These are phyloP conservation scores for Drosophila equinoxialis DNA, from an alignment of 1,140 invertebrate genomes.

Conservation along the genomic window DNA sequence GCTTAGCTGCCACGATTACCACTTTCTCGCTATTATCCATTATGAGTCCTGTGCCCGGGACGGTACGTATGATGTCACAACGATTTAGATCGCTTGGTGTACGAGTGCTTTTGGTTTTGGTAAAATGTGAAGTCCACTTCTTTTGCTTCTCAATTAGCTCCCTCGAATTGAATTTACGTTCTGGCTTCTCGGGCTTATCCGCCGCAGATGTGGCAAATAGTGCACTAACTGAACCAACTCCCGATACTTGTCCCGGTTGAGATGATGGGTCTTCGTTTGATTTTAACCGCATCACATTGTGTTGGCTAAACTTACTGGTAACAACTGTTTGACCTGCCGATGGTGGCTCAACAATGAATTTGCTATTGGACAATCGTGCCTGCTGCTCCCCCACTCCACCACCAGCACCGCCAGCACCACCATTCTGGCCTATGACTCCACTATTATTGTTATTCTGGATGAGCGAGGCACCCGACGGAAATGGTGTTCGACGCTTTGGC, in stretches of 20 bases:
- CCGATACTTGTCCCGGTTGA: conserved; percentile 14
- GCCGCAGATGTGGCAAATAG: conserved; percentile 45
- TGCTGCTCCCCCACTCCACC: conserved; percentile 30
- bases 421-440: conserved; percentile 19
- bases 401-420: conserved; percentile 13
- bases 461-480: conserved; percentile 71
- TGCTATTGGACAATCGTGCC: conserved; percentile 56
- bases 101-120: conserved; percentile 87
- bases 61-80: conserved; percentile 83
- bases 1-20: conserved; percentile 37
- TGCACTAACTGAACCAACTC: conserved; percentile 59
- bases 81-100: conserved; percentile 87
- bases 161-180: conserved; percentile 91
- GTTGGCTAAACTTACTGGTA: conserved; percentile 26
- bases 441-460: conserved; percentile 66
- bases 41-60: conserved; percentile 75
- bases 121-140: conserved; percentile 95
- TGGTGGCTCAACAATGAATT: conserved; percentile 70
- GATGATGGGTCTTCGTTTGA: conserved; percentile 80
- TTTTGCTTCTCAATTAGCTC: conserved; percentile 94
- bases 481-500: conserved; percentile 75
- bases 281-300: conserved; percentile 78
- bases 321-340: neutral
- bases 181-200: conserved; percentile 89
- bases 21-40: conserved; percentile 55